Evolutionary conservation across 1,140 invertebrate genomes (phyloP).

Genomic region (Caenorhabditis elegans): WBcel235 BX284604.4:17343501-17344000

Average conservation of each 20-base stretch:
- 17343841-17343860: neutral
- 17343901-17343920: neutral
- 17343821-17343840: neutral
- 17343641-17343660: neutral
- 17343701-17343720: neutral
- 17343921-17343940: neutral
- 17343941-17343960: neutral
- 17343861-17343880: neutral
- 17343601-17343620: too few relatives aligned
- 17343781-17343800: neutral
- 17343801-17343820: neutral
- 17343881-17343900: neutral
- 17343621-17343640: neutral
- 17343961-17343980: too few relatives aligned
- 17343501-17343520: too few relatives aligned
- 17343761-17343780: neutral
- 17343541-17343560: too few relatives aligned
- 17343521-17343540: too few relatives aligned
- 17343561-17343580: too few relatives aligned
- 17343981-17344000: too few relatives aligned
- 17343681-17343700: constrained; percentile 13
- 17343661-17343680: neutral
- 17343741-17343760: constrained; percentile 21
- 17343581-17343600: too few relatives aligned
- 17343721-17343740: neutral